Base-by-base conservation (phyloP, 2,888 invertebrate genomes). In the Macrostomum cliftonense region DNA sequence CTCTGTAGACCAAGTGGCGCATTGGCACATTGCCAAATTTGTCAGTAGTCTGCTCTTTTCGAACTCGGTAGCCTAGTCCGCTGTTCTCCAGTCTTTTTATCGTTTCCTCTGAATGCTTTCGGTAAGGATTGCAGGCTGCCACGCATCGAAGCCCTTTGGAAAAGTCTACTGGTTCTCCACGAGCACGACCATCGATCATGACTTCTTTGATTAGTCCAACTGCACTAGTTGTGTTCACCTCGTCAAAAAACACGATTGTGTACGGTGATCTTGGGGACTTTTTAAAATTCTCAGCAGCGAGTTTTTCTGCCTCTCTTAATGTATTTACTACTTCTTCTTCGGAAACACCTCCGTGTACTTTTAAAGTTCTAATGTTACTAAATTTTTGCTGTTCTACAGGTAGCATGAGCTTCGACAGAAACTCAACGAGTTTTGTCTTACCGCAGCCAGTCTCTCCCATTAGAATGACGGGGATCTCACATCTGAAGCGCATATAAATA, bases 391-490 rank as follows among this genome's bases (percentile, higher is more conserved):
- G 28, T 28, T 9, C 28, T 28, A 7, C 28, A 9, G 28, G 28
- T 13, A 46, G 36, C 53, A 62, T 61, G 36, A 65, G 56, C 12
- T 58, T 55, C 55, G 64, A 66, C 59, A 65, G 58, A 52, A 64
- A 66, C 54, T 63, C 60, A 21, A 65, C 57, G 17, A 66, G 57
- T 16, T 62, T 54, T 11, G 66, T 66, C 53, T 66, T 66, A 5
- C 66, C 66, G 56, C 65, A 66, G 5, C 66, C 66, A 12, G 66
- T 66, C 51, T 66, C 66, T 21, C 66, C 66, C 66, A 66, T 66
- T n/a, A 66, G 58, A 16, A 66, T 58, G n/a, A 66, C 66, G 37
- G 65, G 66, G 45, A 66, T 64, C 43, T 58, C 56, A 57, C 64
- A 64, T 63, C 61, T 60, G 54, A 66, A 63, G 47, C 65, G 57